Evolutionary conservation across 2,113 vertebrate species (phyloP), one percentile per base, ranked within the genome.

Genomic region (Cynocephalus volans): DNA sequence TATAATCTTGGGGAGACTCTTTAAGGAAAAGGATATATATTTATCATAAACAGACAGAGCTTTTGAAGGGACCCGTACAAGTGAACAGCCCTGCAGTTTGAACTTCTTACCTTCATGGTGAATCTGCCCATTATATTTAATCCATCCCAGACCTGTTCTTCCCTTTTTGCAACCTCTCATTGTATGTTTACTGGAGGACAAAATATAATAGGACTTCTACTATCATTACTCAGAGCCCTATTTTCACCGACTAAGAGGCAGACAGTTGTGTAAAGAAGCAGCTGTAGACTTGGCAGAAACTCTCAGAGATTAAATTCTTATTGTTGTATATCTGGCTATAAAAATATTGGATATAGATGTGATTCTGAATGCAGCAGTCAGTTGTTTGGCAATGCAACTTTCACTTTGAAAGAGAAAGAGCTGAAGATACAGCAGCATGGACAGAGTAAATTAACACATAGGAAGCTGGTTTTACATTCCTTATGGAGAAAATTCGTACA

Each of bases 381-480:
- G 73, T 91, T 93, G 48, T 90, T 90, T 85, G 50, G 50, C 2
- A 88, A 52, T 88, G 45, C 8, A 96, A 69, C 52, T 85, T 88
- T 95, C 31, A 64, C 26, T 86, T 80, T 96, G n/a, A 86, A 96
- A 94, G 65, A 62, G 21, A 96, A 89, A 28, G 23, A 70, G n/a
- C n/a, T 84, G 13, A 93, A 52, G 17, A 69, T 36, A 76, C n/a
- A 84, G 33, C 80, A 21, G 50, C 23, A 83, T 69, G 58, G 48
- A 90, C 65, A 89, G 33, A 82, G 18, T 85, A 5, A 91, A 9
- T 5, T 94, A 21, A 77, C 24, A 70, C 41, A 70, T 0, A 76
- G 7, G 48, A 92, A 86, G 58, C 10, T 3, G 92, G 41, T 62
- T 96, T 85, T 93, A 14, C 36, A 79, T 93, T 96, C 92, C 8